Evolutionary conservation across 2,888 invertebrate species (phyloP), one percentile per base, ranked within the genome.

Genomic region (Busseola fusca): DNA sequence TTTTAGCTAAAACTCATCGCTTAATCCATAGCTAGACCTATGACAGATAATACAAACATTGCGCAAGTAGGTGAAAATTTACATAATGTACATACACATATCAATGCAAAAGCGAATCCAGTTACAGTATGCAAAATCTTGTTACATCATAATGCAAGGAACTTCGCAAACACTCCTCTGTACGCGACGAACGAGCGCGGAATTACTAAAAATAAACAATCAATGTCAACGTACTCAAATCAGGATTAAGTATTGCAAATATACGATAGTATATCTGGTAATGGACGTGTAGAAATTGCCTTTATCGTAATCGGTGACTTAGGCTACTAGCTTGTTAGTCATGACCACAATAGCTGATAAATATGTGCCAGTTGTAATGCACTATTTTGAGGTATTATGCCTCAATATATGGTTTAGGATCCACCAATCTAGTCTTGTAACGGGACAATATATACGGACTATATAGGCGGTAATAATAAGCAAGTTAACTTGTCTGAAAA

Each of bases 191-290:
- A 52, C 45, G 50, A 64, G 56, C 60, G 60, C 59, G 42, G 70
- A 57, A 60, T 76, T 52, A 69, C 84, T 81, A 81, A 81, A 81
- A 82, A 83, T 82, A 81, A 72, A 66, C 81, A 59, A 81, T 80
- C 74, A 85, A 81, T 83, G 84, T 84, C 85, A 85, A 84, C 63
- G 84, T 75, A 83, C 83, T 71, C 58, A 63, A 84, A 83, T 85
- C 75, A 74, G 74, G 68, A 82, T 67, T 78, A 52, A 70, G 50
- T 45, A 66, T 67, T 72, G 71, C 56, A 78, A 75, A 50, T n/a
- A 69, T 25, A 48, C 48, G 72, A 78, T 81, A 78, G 16, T 52
- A 12, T 82, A 75, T 80, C 76, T 59, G 9, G n/a, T 45, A 48
- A 76, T 74, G 65, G 66, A 70, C 64, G 56, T 59, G 59, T 58